Base-by-base conservation (phyloP, 2,888 invertebrate species). In the Sabatieria punctata region DNA sequence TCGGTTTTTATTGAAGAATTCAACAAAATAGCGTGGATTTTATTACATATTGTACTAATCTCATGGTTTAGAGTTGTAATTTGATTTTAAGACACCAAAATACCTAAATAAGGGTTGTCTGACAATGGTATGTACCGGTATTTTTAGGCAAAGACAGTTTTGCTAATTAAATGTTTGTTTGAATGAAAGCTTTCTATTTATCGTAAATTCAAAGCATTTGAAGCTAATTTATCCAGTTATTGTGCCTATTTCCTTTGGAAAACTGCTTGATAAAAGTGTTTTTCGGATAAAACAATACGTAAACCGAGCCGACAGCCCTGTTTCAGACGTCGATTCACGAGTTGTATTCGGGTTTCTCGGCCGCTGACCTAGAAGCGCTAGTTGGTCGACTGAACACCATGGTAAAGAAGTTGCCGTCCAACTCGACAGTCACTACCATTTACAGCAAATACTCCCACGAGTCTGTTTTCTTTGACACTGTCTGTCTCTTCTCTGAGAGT, bases 381-480 rank as follows among this genome's bases (percentile, higher is more conserved):
- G 51, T 56, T 48, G 50, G 52, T 51, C 49, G 49, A 41, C 49
- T 62, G 43, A 62, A 63, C 45, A 57, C 56, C 47, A 57, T 57
- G 52, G 23, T 46, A 15, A 8, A 8, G 2, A 15, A 39, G 41
- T 21, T 46, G 21, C n/a, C 35, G 8, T 22, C 30, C 11, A 44
- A 36, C 33, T 37, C 42, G 8, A 36, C 54, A n/a, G 36, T 54
- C 30, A 38, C 47, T n/a, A 55, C 53, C 22, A 51, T 60, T 43
- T 49, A 46, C 24, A 46, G 51, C 42, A 61, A 61, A 49, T 61
- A 61, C 48, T 49, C 50, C 33, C 60, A 61, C 50, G 57, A 57
- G 57, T 45, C 27, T 13, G 23, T 18, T 4, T 27, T n/a, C 27
- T 8, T 6, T 4, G n/a, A 13, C 26, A 26, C n/a, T 24, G 15